Percentiles rank a stretch among this genome's conserved stretches.
phyloP scores from a whole-genome alignment of 2,113 vertebrate genomes.

The Amazona vittata region DNA sequence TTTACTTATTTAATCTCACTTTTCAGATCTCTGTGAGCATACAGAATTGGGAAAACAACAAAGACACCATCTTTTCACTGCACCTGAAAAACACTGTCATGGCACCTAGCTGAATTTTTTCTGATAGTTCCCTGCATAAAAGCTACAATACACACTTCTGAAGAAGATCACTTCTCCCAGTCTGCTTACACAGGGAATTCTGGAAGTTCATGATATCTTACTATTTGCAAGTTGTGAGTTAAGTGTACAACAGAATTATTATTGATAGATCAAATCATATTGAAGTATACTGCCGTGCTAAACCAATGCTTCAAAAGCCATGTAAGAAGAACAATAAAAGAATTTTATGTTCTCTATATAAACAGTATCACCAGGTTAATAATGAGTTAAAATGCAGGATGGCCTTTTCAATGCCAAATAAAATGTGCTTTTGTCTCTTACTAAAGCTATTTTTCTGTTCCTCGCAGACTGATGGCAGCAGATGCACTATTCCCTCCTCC shows the following conservation, averaged over 20 bases:
- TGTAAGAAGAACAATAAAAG: background rate
- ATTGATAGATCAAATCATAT: background rate
- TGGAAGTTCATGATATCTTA: rapidly evolving
- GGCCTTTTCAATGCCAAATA: background rate
- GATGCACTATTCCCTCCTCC: conserved; percentile 48
- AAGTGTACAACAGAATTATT: background rate
- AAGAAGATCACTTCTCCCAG: background rate
- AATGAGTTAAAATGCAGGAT: background rate
- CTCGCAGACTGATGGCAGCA: conserved; percentile 71
- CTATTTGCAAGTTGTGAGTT: background rate
- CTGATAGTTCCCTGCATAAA: background rate
- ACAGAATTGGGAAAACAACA: background rate
- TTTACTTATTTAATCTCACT: background rate
- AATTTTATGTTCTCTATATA: background rate
- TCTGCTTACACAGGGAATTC: background rate
- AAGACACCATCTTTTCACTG: background rate
- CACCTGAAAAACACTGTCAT: background rate
- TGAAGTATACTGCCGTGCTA: background rate
- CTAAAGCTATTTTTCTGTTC: background rate
- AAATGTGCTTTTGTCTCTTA: conserved; percentile 50
- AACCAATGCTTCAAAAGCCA: background rate
- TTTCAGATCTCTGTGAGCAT: background rate
- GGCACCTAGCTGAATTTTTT: background rate
- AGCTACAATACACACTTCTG: background rate
- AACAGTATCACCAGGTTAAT: background rate